Conservation (phyloP, 2,797 vertebrate genomes). For the Decapterus maruadsi region DNA sequence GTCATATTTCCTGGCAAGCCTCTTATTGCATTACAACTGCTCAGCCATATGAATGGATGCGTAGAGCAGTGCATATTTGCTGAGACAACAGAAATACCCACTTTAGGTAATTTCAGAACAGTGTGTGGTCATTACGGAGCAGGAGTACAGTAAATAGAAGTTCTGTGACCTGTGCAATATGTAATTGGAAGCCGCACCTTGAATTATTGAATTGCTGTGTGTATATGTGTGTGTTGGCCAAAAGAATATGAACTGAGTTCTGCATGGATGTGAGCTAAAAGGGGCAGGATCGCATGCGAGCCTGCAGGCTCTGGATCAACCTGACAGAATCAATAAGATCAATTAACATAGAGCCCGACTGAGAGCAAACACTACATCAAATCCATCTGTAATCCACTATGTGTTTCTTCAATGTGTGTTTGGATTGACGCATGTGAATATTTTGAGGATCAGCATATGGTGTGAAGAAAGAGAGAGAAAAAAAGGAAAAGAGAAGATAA, state of each 20-base stretch:
- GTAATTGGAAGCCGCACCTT: slow-evolving; percentile 36
- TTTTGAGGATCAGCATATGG: slow-evolving; percentile 7
- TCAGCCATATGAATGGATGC: slow-evolving; percentile 52
- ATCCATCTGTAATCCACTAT: slow-evolving; percentile 67
- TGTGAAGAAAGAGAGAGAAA: slow-evolving; percentile 1
- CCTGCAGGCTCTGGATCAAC: slow-evolving; percentile 55
- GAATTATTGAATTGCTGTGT: slow-evolving; percentile 15
- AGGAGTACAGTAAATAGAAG: slow-evolving; percentile 51
- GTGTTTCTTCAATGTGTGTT: slow-evolving; percentile 30
- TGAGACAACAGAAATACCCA: slow-evolving; percentile 64
- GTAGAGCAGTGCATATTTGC: slow-evolving; percentile 39
- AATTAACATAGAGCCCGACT: slow-evolving; percentile 64
- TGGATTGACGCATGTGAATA: background rate
- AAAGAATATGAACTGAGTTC: slow-evolving; percentile 26
- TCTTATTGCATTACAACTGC: slow-evolving; percentile 43
- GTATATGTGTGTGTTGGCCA: slow-evolving; percentile 18
- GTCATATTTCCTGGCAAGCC: slow-evolving; percentile 51
- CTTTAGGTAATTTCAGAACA: slow-evolving; percentile 55
- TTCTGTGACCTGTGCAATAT: slow-evolving; percentile 64
- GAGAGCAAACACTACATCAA: slow-evolving; percentile 72
- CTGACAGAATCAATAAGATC: slow-evolving; percentile 76
- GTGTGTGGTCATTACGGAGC: slow-evolving; percentile 53
- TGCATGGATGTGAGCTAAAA: slow-evolving; percentile 15
- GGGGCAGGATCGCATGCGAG: slow-evolving; percentile 7
- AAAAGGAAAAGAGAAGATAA: slow-evolving; percentile 2